Evolutionary conservation across 2,888 invertebrate species (phyloP).

Genomic region (Agonopterix heracliana): DNA sequence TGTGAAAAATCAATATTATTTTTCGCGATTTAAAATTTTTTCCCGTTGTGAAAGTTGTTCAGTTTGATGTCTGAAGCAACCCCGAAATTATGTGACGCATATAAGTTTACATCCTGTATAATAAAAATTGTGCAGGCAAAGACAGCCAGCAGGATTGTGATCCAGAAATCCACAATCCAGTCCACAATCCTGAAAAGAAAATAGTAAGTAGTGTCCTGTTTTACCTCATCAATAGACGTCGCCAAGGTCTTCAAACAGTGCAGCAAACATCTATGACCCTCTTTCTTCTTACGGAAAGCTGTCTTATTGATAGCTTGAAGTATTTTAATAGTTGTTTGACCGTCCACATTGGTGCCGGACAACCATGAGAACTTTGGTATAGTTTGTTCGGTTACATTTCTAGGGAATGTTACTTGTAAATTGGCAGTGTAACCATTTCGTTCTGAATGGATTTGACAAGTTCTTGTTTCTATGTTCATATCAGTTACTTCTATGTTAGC

Average conservation of each 20-base stretch:
- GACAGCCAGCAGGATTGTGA: too few relatives aligned
- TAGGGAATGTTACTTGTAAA: constrained; percentile 78
- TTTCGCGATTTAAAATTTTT: too few relatives aligned
- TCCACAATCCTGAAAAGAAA: too few relatives aligned
- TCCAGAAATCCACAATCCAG: too few relatives aligned
- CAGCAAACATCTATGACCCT: constrained; percentile 90
- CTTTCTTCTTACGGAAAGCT: constrained; percentile 87
- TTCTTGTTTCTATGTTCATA: constrained; percentile 76
- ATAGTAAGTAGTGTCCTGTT: too few relatives aligned
- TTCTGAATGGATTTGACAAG: constrained; percentile 76
- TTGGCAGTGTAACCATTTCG: constrained; percentile 72
- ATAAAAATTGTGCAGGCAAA: too few relatives aligned
- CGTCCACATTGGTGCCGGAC: constrained; percentile 79
- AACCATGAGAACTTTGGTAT: constrained; percentile 72
- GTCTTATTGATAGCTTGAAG: constrained; percentile 88
- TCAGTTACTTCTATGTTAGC: constrained; percentile 72
- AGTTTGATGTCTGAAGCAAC: too few relatives aligned
- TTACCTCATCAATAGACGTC: constrained; percentile 68
- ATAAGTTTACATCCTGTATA: too few relatives aligned
- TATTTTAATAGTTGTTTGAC: constrained; percentile 82
- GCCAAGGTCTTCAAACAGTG: constrained; percentile 82
- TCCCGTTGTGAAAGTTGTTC: too few relatives aligned
- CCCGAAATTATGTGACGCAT: too few relatives aligned
- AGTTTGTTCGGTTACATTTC: constrained; percentile 59
- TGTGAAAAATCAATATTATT: too few relatives aligned